phyloP scores from a whole-genome alignment of 2,797 vertebrate genomes.

The Mus spretus region DNA sequence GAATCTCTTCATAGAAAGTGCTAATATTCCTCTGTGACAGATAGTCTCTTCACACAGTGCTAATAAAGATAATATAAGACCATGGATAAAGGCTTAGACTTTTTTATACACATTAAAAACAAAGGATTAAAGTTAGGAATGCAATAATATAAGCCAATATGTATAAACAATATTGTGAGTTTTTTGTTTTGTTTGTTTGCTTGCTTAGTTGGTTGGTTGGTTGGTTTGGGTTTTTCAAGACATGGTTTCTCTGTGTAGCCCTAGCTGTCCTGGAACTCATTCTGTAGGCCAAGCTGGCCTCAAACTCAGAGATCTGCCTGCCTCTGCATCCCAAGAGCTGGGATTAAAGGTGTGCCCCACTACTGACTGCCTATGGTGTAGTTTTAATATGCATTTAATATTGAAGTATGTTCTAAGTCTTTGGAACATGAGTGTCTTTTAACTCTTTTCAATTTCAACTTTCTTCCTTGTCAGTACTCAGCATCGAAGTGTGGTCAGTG shows the following conservation, averaged over 20 bases:
- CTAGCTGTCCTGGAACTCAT: background rate
- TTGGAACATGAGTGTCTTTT: constrained; percentile 12
- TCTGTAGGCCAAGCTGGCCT: background rate
- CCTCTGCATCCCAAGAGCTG: background rate
- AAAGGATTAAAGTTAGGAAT: constrained; percentile 46
- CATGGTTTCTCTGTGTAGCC: background rate
- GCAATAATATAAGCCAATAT: background rate
- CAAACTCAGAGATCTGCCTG: background rate
- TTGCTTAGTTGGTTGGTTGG: background rate
- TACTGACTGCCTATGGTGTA: background rate
- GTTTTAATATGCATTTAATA: background rate
- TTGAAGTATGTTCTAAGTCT: background rate
- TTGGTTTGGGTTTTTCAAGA: background rate
- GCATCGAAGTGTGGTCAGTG: background rate
- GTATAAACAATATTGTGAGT: background rate
- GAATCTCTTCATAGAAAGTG: background rate
- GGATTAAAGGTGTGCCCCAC: background rate
- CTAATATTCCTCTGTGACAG: background rate
- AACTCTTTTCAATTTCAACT: background rate
- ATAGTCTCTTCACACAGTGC: background rate
- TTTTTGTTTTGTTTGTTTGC: background rate
- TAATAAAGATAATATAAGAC: background rate
- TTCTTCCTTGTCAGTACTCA: background rate
- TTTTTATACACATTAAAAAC: background rate
- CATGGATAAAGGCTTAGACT: background rate